These are phyloP conservation scores for Himalopsyche phryganea DNA, from an alignment of 1,140 invertebrate genomes.

Conservation along the genomic window DNA sequence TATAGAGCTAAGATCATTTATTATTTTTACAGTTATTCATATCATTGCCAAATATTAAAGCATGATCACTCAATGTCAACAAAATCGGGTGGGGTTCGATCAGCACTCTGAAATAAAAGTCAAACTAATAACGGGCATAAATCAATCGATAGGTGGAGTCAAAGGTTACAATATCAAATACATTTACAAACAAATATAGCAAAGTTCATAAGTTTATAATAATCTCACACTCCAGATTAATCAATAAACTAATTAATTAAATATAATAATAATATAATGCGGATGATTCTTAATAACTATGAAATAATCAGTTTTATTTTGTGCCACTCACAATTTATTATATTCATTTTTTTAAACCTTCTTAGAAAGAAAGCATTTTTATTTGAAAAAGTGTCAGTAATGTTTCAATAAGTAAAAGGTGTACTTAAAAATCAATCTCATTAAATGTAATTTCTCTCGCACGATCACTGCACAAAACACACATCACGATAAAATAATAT, in stretches of 20 bases:
- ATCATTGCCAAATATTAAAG: constrained; percentile 31
- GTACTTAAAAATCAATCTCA: constrained; percentile 27
- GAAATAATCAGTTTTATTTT: constrained; percentile 26
- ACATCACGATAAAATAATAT: constrained; percentile 32
- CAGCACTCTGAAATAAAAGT: constrained; percentile 17
- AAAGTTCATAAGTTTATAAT: constrained; percentile 6
- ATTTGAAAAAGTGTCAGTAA: constrained; percentile 22
- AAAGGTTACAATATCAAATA: constrained; percentile 16
- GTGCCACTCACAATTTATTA: constrained; percentile 23
- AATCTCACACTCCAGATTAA: constrained; percentile 18
- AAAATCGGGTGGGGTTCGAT: constrained; percentile 15
- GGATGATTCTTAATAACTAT: constrained; percentile 28
- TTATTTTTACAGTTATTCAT: constrained; percentile 31
- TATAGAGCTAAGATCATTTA: constrained; percentile 32
- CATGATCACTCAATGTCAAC: constrained; percentile 23
- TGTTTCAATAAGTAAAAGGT: constrained; percentile 21
- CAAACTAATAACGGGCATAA: constrained; percentile 8
- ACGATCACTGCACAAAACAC: constrained; percentile 35
- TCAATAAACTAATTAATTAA: constrained; percentile 29
- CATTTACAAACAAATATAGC: constrained; percentile 20
- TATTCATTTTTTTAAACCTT: not conserved
- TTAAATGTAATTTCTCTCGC: constrained; percentile 32
- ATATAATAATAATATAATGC: constrained; percentile 31
- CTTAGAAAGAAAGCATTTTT: not conserved
- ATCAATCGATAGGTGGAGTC: constrained; percentile 8